Base-by-base conservation (phyloP, 2,888 invertebrate genomes). In the Cryptocephalus moraei region DNA sequence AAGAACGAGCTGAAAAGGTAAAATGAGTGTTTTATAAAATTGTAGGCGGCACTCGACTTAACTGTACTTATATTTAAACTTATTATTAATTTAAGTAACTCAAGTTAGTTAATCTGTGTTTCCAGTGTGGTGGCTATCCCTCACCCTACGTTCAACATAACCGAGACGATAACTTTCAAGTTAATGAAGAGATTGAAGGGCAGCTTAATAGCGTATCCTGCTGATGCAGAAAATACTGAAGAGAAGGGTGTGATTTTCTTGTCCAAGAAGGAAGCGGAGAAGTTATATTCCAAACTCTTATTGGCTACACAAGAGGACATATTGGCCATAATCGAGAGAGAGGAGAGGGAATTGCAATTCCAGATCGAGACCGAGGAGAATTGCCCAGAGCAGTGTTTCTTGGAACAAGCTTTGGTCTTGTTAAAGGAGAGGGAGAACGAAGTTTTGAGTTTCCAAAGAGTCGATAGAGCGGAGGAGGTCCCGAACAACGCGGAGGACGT, bases 1-100 rank as follows among this genome's bases (percentile, higher is more conserved):
- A 84, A 82, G 49, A 74, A 79, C 34, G 91, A 94, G 63, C 78
- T 96, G 57, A 93, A 90, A 76, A 82, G 91, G 81, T 86, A 68
- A 50, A 36, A 14, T 8, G n/a, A 8, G 14, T 13, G 10, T 12
- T 36, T 36, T 12, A n/a, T n/a, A 22, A 6, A 2, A 22, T 22
- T 22, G 2, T 22, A 22, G 22, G 6, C 2, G 6, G 6, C 6
- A 22, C 22, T 36, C 8, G 31, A 6, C 13, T 34, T 44, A n/a
- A 44, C 36, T 12, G 8, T 41, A 41, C 11, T 11, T 10, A 33
- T 38, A 47, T 12, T 48, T 13, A 22, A 22, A 3, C 10, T 43
- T n/a, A n/a, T n/a, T n/a, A n/a, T n/a, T n/a, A n/a, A n/a, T 39
- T 31, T 43, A 14, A 32, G 32, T 32, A 9, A 10, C 9, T 33